phyloP scores from a whole-genome alignment of 2,888 invertebrate species.

The Euzophera pinguis region DNA sequence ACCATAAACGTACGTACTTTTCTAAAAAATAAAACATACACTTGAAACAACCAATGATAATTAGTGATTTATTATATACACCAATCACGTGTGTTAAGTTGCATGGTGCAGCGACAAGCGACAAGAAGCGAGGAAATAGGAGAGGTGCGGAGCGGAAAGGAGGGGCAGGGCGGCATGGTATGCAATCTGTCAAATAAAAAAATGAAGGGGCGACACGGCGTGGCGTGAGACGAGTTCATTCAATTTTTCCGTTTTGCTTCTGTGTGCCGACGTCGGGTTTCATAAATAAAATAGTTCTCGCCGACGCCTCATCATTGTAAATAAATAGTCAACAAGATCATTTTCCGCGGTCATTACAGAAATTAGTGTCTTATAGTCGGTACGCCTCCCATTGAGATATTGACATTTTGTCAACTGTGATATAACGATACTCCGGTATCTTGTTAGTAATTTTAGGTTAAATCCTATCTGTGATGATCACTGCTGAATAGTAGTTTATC shows the following conservation, averaged over 20 bases:
- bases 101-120: too few relatives aligned
- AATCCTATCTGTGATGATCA: conserved; percentile 66
- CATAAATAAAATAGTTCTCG: conserved; percentile 39
- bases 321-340: conserved; percentile 61
- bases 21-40: too few relatives aligned
- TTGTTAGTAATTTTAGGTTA: conserved; percentile 64
- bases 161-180: background rate
- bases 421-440: conserved; percentile 60
- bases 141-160: background rate
- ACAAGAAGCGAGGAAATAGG: conserved; percentile 26
- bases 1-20: too few relatives aligned
- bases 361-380: conserved; percentile 47
- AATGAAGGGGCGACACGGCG: conserved; percentile 44
- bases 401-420: conserved; percentile 71
- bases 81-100: too few relatives aligned
- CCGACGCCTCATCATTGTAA: conserved; percentile 58
- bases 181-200: conserved; percentile 22
- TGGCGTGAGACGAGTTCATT: conserved; percentile 54
- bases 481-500: conserved; percentile 44
- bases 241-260: conserved; percentile 45
- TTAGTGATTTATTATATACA: too few relatives aligned
- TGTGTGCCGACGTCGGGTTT: conserved; percentile 34
- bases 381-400: conserved; percentile 56
- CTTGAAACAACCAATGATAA: too few relatives aligned
- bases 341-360: conserved; percentile 55